phyloP scores from a whole-genome alignment of 2,888 invertebrate species.

The Halictus ligatus region DNA sequence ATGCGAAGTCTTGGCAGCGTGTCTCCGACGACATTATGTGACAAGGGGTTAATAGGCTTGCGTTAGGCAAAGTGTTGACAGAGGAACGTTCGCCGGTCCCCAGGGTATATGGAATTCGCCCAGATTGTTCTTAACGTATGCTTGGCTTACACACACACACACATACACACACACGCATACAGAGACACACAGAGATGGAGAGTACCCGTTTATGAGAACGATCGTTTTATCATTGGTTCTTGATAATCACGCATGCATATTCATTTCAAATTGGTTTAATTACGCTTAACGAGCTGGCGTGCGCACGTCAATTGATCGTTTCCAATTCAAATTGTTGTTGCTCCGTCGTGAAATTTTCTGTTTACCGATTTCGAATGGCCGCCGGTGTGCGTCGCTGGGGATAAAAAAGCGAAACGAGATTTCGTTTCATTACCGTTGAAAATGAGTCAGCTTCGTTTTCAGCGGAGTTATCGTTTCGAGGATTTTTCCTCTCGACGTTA shows the following conservation, averaged over 20 bases:
- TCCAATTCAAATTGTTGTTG: background rate
- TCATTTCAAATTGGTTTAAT: constrained; percentile 39
- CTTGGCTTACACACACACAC: background rate
- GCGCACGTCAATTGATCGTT: constrained; percentile 27
- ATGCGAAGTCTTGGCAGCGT: background rate
- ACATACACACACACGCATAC: background rate
- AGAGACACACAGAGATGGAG: too few species aligned
- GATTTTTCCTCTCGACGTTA: constrained; percentile 34
- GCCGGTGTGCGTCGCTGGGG: background rate
- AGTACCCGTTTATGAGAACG: constrained; percentile 21
- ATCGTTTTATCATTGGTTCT: constrained; percentile 40
- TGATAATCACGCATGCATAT: constrained; percentile 39
- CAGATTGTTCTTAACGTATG: background rate
- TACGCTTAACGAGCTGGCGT: constrained; percentile 32
- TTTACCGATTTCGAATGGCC: background rate
- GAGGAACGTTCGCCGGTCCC: constrained; percentile 21
- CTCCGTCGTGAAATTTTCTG: constrained; percentile 12
- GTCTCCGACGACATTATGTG: background rate
- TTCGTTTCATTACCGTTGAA: constrained; percentile 39
- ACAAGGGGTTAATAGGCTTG: constrained; percentile 8
- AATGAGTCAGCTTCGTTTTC: background rate
- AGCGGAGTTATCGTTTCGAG: background rate
- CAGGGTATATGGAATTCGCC: constrained; percentile 16
- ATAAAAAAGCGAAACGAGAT: constrained; percentile 49
- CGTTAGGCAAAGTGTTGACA: constrained; percentile 6